Evolutionary conservation across 1,140 invertebrate genomes (phyloP).

Genomic region (Alviniconcha marisindica): DNA sequence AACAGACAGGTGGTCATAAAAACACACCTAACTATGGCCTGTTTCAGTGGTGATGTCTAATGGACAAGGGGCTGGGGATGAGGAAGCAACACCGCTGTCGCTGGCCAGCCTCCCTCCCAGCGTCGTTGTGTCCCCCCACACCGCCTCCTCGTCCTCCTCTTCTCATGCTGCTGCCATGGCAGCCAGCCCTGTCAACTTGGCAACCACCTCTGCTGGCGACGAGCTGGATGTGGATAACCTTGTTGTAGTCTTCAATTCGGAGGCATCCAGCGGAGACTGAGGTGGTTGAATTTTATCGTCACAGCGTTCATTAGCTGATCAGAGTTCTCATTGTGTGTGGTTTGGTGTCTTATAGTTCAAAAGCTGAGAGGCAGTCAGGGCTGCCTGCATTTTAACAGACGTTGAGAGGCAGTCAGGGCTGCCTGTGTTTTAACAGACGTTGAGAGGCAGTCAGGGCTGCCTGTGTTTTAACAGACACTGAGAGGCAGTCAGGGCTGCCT

Average conservation of each 20-base stretch:
- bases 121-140: neutral
- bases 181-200: neutral
- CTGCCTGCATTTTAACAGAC: too few relatives aligned
- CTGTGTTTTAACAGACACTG: too few relatives aligned
- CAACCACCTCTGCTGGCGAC: neutral
- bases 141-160: neutral
- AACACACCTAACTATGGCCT: neutral
- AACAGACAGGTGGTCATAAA: too few relatives aligned
- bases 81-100: slow-evolving; percentile 35
- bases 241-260: slow-evolving; percentile 12
- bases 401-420: too few relatives aligned
- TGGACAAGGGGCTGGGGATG: slow-evolving; percentile 47
- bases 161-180: neutral
- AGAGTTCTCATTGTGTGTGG: too few relatives aligned
- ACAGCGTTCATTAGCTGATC: too few relatives aligned
- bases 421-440: too few relatives aligned
- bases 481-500: too few relatives aligned
- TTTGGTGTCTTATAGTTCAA: too few relatives aligned
- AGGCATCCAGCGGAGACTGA: neutral
- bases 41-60: slow-evolving; percentile 50
- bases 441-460: too few relatives aligned
- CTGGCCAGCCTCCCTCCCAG: slow-evolving; percentile 29
- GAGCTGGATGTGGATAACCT: neutral
- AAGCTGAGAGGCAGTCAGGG: too few relatives aligned
- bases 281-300: too few relatives aligned